Percentiles rank a stretch among this genome's conserved stretches.
Conservation (phyloP, 53 echinoderm and acorn worm species). For the Luidia sarsii region DNA sequence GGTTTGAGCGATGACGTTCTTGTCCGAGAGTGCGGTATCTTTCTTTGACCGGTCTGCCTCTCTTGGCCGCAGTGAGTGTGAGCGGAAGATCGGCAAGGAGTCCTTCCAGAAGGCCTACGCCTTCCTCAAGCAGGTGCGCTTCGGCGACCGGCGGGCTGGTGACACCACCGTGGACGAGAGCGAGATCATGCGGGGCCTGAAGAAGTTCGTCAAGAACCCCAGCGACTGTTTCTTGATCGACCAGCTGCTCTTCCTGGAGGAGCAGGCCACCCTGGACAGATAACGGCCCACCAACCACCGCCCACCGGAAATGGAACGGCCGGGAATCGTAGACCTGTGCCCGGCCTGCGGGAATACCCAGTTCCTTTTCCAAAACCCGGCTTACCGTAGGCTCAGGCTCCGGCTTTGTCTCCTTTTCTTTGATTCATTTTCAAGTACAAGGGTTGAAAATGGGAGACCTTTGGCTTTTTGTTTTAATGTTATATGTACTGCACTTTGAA, state of each 20-base stretch:
- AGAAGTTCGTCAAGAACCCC: slow-evolving; percentile 83
- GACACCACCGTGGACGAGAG: slow-evolving; percentile 81
- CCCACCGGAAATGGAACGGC: slow-evolving; percentile 28
- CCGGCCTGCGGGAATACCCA: too few relatives aligned
- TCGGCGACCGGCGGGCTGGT: slow-evolving; percentile 66
- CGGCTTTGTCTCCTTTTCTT: too few relatives aligned
- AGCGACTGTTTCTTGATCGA: slow-evolving; percentile 98
- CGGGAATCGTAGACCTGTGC: background rate
- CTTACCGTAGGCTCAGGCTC: too few relatives aligned
- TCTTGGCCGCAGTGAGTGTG: slow-evolving; percentile 84
- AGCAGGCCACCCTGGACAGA: slow-evolving; percentile 68
- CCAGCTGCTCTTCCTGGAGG: slow-evolving; percentile 94
- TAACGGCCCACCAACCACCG: slow-evolving; percentile 11
- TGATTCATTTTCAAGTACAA: too few relatives aligned
- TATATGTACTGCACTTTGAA: too few relatives aligned
- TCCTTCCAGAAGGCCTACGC: slow-evolving; percentile 82
- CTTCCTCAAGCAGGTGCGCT: slow-evolving; percentile 89
- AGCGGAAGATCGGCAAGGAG: slow-evolving; percentile 85
- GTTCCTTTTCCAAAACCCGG: too few relatives aligned
- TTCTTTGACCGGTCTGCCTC: slow-evolving; percentile 51
- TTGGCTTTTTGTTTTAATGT: too few relatives aligned
- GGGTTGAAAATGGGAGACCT: too few relatives aligned
- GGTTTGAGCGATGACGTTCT: too few relatives aligned
- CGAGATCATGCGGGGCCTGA: slow-evolving; percentile 78
- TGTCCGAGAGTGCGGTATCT: too few relatives aligned